These are phyloP conservation scores for Linyphia triangularis DNA, from an alignment of 2,888 invertebrate species.

Conservation along the genomic window DNA sequence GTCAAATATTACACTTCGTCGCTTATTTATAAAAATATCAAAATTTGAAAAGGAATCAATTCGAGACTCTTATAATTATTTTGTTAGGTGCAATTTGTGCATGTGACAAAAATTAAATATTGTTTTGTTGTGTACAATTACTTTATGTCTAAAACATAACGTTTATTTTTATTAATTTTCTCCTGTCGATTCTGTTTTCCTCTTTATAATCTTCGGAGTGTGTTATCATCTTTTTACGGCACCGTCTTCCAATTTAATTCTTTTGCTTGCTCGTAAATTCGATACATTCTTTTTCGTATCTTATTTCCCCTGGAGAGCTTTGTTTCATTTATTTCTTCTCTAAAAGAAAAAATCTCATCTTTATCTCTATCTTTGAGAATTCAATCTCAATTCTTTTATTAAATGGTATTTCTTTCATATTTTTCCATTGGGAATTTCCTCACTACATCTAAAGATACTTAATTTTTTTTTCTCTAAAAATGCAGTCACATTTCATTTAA, in stretches of 20 bases:
- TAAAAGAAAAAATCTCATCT: not conserved
- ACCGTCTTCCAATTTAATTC: not conserved
- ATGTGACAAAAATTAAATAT: no score
- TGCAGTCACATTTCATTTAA: not conserved
- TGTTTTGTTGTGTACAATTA: not conserved
- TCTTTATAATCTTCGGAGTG: not conserved
- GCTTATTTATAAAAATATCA: no score
- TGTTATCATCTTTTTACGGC: not conserved
- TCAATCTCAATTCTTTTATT: slow-evolving; percentile 3
- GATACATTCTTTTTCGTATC: not conserved
- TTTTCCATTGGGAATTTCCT: not conserved
- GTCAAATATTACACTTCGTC: no score
- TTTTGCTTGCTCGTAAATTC: not conserved
- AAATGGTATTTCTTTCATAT: not conserved
- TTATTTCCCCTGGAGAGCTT: not conserved
- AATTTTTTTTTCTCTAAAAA: no score
- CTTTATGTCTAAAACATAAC: not conserved
- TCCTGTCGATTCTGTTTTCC: not conserved
- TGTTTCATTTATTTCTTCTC: not conserved
- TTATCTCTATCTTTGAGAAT: not conserved
- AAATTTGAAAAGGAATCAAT: no score
- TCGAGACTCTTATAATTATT: no score
- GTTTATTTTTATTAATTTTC: not conserved
- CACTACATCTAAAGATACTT: not conserved
- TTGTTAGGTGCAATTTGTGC: no score